Conservation (phyloP, 2,888 invertebrate species). For the Halictus quadricinctus region DNA sequence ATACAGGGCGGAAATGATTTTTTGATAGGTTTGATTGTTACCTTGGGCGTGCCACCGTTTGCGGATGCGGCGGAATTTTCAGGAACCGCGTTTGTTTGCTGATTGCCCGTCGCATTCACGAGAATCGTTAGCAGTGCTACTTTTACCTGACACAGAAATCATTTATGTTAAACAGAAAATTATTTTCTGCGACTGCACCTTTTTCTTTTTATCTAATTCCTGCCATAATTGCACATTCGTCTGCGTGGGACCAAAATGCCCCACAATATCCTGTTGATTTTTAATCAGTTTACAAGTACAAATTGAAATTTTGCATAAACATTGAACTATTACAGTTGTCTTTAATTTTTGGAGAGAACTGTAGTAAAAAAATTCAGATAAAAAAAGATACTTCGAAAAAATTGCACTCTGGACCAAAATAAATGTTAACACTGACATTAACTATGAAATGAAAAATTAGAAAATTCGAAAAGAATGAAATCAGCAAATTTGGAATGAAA, state of each 20-base stretch:
- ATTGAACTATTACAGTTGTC: background rate
- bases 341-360: background rate
- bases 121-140: constrained; percentile 92
- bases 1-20: constrained; percentile 7
- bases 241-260: background rate
- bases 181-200: background rate
- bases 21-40: constrained; percentile 50
- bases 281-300: background rate
- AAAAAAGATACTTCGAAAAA: background rate
- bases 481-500: too few relatives aligned
- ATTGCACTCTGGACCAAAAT: too few relatives aligned
- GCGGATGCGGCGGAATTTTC: constrained; percentile 69
- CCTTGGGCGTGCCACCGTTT: constrained; percentile 77
- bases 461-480: too few relatives aligned
- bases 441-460: background rate
- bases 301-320: too few relatives aligned
- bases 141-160: constrained; percentile 83
- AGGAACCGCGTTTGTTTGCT: constrained; percentile 51
- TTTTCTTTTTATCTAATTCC: background rate
- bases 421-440: too few relatives aligned
- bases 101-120: constrained; percentile 89
- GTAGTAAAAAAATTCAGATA: background rate
- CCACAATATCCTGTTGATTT: background rate
- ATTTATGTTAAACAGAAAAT: constrained; percentile 23
- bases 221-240: background rate